Conservation (phyloP, 2,797 vertebrate species). For the Leptatherina wallacei region DNA sequence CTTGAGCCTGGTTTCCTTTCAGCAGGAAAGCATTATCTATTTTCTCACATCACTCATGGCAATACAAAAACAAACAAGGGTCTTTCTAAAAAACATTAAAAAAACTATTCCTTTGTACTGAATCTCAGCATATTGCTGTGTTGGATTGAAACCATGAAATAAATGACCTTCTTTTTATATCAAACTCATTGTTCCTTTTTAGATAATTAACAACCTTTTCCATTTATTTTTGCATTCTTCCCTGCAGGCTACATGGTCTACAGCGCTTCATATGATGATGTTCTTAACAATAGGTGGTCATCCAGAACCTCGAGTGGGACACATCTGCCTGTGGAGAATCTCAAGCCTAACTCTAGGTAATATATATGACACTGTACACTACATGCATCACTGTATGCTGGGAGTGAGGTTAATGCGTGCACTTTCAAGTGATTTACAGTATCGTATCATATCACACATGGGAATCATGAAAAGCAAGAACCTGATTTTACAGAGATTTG, state of each 20-base stretch:
- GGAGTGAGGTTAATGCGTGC: not conserved
- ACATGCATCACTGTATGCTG: slow-evolving; percentile 3
- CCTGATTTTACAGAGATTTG: slow-evolving; percentile 17
- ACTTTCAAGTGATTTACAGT: slow-evolving; percentile 20
- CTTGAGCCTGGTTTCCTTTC: no score
- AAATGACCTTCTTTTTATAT: not conserved
- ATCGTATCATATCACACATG: slow-evolving; percentile 31
- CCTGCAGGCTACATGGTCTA: slow-evolving; percentile 93
- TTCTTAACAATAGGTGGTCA: slow-evolving; percentile 96
- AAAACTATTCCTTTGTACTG: not conserved
- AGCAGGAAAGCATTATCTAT: no score
- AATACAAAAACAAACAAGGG: not conserved
- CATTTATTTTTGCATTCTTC: slow-evolving; percentile 9
- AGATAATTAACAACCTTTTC: not conserved
- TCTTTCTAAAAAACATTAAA: slow-evolving; percentile 1
- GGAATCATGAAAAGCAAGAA: slow-evolving; percentile 24
- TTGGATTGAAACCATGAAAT: not conserved
- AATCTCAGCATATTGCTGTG: not conserved
- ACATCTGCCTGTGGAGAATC: slow-evolving; percentile 95
- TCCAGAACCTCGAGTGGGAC: slow-evolving; percentile 85
- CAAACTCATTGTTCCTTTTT: not conserved
- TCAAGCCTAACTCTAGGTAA: slow-evolving; percentile 98
- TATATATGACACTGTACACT: not conserved
- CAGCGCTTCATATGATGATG: slow-evolving; percentile 96
- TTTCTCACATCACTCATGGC: not conserved